Percentiles rank a stretch among this genome's conserved stretches.
These are phyloP conservation scores for Cardiocondyla obscurior DNA, from an alignment of 1,140 invertebrate species.

Conservation along the genomic window DNA sequence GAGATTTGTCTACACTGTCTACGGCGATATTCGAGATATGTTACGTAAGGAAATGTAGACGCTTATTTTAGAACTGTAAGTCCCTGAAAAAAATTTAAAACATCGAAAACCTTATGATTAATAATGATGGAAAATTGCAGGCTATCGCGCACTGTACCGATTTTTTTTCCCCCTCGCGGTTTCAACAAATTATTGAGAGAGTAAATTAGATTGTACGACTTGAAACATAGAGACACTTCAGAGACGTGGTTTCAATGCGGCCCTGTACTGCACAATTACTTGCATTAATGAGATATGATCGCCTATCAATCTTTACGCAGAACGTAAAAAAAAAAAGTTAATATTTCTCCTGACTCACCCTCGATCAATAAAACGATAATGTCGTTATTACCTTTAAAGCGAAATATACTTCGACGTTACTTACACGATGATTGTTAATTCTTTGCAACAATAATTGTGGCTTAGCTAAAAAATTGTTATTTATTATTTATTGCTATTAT, in stretches of 20 bases:
- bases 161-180: not conserved
- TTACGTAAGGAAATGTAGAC: not conserved
- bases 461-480: not conserved
- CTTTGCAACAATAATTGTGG: not conserved
- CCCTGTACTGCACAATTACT: not conserved
- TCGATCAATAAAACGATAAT: conserved; percentile 16
- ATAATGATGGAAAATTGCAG: not conserved
- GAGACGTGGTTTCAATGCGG: not conserved
- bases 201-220: not conserved
- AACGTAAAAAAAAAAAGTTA: not conserved
- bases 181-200: not conserved
- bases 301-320: not conserved
- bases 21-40: no score
- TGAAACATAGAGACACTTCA: not conserved
- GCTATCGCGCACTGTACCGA: no score
- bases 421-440: not conserved
- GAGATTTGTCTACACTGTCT: not conserved
- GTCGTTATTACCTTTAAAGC: conserved; percentile 1
- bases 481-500: not conserved
- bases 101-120: conserved; percentile 28
- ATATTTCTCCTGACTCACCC: not conserved
- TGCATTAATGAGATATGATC: conserved; percentile 18
- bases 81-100: not conserved
- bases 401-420: not conserved
- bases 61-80: not conserved